These are phyloP conservation scores for Anastrepha ludens DNA, from an alignment of 1,140 invertebrate species.

Conservation along the genomic window DNA sequence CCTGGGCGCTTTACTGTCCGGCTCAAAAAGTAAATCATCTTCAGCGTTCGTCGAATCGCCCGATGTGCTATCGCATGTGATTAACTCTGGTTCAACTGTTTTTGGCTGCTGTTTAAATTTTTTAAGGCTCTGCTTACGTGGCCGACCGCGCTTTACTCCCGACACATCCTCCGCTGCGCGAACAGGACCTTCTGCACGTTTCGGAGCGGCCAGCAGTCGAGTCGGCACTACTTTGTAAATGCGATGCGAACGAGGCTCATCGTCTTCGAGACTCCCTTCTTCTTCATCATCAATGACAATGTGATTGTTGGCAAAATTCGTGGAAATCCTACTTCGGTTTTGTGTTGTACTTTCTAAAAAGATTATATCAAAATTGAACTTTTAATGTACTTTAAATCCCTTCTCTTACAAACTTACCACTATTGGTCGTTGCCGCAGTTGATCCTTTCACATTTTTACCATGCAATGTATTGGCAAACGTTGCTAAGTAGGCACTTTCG, in stretches of 20 bases:
- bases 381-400: too few species aligned
- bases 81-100: not conserved
- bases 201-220: not conserved
- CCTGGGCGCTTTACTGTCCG: slow-evolving; percentile 1
- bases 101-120: not conserved
- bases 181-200: not conserved
- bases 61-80: slow-evolving; percentile 34
- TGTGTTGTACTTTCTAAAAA: not conserved
- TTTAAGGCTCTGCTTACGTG: not conserved
- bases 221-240: slow-evolving; percentile 53
- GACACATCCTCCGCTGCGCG: not conserved
- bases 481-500: slow-evolving; percentile 56
- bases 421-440: not conserved
- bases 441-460: slow-evolving; percentile 10
- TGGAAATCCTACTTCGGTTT: slow-evolving; percentile 5
- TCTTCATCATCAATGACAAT: slow-evolving; percentile 34
- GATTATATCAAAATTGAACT: not conserved
- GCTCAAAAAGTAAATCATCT: not conserved
- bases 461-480: slow-evolving; percentile 45
- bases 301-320: slow-evolving; percentile 1
- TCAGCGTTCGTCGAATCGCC: slow-evolving; percentile 32
- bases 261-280: slow-evolving; percentile 51
- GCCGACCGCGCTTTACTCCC: not conserved
- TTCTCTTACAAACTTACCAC: slow-evolving; percentile 21
- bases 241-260: slow-evolving; percentile 54